Evolutionary conservation across 2,113 vertebrate genomes (phyloP), one percentile per base, ranked within the genome.

Genomic region (Scytalopus superciliaris): DNA sequence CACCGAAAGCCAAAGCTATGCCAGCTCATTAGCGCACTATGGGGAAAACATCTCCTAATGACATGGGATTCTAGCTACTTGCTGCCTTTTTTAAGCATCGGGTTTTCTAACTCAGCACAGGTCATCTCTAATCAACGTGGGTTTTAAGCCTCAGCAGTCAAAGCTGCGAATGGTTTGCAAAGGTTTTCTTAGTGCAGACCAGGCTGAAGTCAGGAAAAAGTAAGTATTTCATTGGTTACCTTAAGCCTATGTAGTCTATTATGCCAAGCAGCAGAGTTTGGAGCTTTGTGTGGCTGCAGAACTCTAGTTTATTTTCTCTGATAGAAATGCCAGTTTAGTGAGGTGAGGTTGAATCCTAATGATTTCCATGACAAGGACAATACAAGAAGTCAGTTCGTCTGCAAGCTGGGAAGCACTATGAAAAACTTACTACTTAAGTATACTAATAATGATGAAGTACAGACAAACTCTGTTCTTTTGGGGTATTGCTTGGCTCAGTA

Each of bases 71-170:
- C 44, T 49, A 40, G 72, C 40, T 78, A 15, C 27, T 84, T 37
- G 28, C 56, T 87, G 72, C 35, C 50, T 47, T 33, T 70, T 74
- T 37, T 33, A 64, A 80, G 64, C 16, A 55, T 10, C 68, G n/a
- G 40, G 72, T 74, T 88, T 90, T 86, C 83, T 39, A 72, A 42
- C 55, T 76, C 56, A 30, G 80, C 24, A n/a, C 28, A 52, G 52
- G 69, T 37, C n/a, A 52, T 5, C 52, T 63, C 56, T 76, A 56
- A 76, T 64, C 64, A 92, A 3, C 7, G 27, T 31, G 42, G 18
- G 1, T 27, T 90, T 94, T 86, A 88, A 92, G 42, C 45, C 55
- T 92, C 59, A 83, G 62, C 84, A 94, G 88, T 23, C 47, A 47
- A 75, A 74, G 31, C n/a, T 62, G 42, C 37, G 59, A 70, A 59